Percentiles rank a stretch among this genome's conserved stretches.
These are phyloP conservation scores for Steatornis caripensis DNA, from an alignment of 2,113 vertebrate species.

Conservation along the genomic window DNA sequence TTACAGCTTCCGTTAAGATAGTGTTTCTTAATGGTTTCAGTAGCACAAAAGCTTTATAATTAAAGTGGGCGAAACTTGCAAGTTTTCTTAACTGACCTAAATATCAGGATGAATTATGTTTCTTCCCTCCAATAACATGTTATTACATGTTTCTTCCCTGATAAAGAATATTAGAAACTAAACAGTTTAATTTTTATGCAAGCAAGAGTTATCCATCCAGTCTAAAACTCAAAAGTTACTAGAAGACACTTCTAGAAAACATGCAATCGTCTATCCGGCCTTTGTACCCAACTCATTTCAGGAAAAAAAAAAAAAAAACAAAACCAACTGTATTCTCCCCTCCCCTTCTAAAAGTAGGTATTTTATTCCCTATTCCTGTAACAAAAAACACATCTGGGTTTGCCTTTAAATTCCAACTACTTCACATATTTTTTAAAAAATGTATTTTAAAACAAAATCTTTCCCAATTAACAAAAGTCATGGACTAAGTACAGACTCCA, in stretches of 20 bases:
- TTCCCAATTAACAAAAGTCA: neutral
- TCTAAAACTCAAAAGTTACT: neutral
- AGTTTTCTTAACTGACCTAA: neutral
- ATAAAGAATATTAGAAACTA: neutral
- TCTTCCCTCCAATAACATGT: neutral
- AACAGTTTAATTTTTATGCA: neutral
- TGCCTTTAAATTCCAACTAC: neutral
- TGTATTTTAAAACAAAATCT: neutral
- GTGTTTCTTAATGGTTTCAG: neutral
- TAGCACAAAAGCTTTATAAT: neutral
- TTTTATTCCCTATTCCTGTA: neutral
- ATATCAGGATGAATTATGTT: neutral
- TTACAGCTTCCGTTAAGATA: neutral
- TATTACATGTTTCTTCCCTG: no score
- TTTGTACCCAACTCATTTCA: neutral
- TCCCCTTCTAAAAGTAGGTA: neutral
- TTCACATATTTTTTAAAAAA: neutral
- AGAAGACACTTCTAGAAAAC: neutral
- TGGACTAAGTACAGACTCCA: neutral
- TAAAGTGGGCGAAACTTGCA: neutral
- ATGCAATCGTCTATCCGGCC: neutral
- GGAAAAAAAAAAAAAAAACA: no score
- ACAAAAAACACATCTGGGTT: neutral
- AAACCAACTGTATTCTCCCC: neutral
- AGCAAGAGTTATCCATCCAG: neutral